Evolutionary conservation across 2,797 vertebrate genomes (phyloP), one percentile per base, ranked within the genome.

Genomic region (Parauchenoglanis ngamensis): DNA sequence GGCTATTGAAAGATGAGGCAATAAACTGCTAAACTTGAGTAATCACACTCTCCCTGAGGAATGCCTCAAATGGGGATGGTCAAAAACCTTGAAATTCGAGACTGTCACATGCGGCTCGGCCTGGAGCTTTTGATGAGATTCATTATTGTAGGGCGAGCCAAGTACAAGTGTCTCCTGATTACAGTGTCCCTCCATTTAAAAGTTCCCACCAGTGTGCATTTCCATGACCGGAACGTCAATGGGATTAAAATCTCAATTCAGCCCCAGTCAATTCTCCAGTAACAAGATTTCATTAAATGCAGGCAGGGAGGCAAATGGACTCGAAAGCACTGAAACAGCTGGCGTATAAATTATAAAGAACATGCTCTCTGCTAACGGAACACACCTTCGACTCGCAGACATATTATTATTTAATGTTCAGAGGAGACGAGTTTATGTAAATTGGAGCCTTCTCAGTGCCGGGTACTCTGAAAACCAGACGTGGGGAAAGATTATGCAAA

Each of bases 1-100:
- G 97, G 97, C 97, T 97, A 98, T 98, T 98, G 97, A 98, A 98
- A 98, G 98, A 99, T 98, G 97, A 99, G 97, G 98, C 98, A 98
- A 98, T 99, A 98, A 98, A 98, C 96, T 96, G 97, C 96, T 98
- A 98, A 98, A 98, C 97, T 97, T 98, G 97, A 99, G 97, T 98
- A 98, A 98, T 99, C 98, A 96, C 97, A 97, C 96, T 95, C 96
- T 98, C 97, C 97, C 97, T 92, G 95, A 96, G 97, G 97, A 98
- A 97, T 97, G 96, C 95, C 96, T 97, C 96, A 96, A 96, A 97
- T 97, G 96, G 97, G 97, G 96, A 97, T 97, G 97, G 97, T 97
- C 97, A 98, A 97, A 96, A 98, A 97, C 96, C 97, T 97, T 98
- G 97, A 98, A 98, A 98, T 98, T 96, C 95, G 96, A 98, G 96